Percentiles rank a stretch among this genome's conserved stretches.
Conservation (phyloP, 2,113 vertebrate genomes). For the Azemiops feae region DNA sequence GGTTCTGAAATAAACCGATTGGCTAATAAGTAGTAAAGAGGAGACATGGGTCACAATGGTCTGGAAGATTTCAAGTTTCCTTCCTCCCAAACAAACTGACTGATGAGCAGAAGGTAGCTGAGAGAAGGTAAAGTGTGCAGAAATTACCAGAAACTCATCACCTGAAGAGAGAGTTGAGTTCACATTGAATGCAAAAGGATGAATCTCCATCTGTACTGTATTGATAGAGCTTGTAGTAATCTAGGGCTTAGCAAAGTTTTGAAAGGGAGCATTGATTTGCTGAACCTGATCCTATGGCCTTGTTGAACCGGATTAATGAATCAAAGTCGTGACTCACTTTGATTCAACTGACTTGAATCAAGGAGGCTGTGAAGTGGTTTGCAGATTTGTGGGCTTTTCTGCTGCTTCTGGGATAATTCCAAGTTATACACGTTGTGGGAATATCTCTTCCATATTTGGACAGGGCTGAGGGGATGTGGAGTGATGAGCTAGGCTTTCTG, state of each 20-base stretch:
- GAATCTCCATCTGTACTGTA: background rate
- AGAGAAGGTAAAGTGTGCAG: background rate
- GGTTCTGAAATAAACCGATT: background rate
- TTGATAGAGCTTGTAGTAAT: background rate
- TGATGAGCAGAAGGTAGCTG: background rate
- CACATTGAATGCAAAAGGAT: background rate
- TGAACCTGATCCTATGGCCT: background rate
- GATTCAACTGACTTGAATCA: background rate
- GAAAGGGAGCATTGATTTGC: background rate
- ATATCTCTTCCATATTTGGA: background rate
- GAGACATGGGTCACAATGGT: background rate
- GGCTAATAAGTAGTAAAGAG: background rate
- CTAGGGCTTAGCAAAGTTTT: background rate
- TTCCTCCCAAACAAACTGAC: background rate
- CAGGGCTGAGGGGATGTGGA: background rate
- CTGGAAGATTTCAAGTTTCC: background rate
- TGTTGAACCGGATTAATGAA: background rate
- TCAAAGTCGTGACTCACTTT: background rate
- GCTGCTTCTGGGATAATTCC: background rate
- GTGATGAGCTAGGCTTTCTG: background rate
- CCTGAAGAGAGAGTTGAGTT: background rate
- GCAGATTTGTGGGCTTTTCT: background rate
- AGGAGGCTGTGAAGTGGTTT: background rate
- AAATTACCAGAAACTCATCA: background rate
- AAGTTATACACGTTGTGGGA: background rate